These are phyloP conservation scores for Latheticus oryzae DNA, from an alignment of 2,888 invertebrate species.

Conservation along the genomic window DNA sequence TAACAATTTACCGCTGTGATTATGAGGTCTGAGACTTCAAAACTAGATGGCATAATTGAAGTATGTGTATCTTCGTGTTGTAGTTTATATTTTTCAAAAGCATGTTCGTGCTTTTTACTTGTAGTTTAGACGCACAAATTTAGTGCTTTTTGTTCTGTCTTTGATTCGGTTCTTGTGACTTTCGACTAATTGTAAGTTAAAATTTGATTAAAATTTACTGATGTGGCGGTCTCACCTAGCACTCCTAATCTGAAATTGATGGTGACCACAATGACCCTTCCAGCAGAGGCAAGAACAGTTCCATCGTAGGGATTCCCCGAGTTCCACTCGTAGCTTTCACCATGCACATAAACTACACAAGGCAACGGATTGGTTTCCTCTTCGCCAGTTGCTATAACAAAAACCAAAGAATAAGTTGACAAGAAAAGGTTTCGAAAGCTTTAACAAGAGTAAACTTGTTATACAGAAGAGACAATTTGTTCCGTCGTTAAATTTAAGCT, in stretches of 20 bases:
- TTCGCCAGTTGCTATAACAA: conserved; percentile 65
- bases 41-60: too few relatives aligned
- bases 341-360: conserved; percentile 91
- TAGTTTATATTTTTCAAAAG: too few relatives aligned
- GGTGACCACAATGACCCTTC: conserved; percentile 88
- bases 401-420: conserved; percentile 20
- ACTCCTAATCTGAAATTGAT: conserved; percentile 92
- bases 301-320: conserved; percentile 98
- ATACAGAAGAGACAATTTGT: conserved; percentile 34
- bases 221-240: conserved; percentile 86
- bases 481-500: conserved; percentile 38
- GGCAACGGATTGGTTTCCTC: conserved; percentile 73
- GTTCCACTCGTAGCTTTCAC: conserved; percentile 97
- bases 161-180: too few relatives aligned
- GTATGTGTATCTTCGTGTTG: too few relatives aligned
- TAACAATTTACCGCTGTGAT: too few relatives aligned
- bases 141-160: too few relatives aligned
- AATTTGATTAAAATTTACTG: not conserved
- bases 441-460: conserved; percentile 33
- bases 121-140: too few relatives aligned
- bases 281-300: conserved; percentile 92
- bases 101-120: too few relatives aligned
- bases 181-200: too few relatives aligned
- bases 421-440: too few relatives aligned
- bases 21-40: too few relatives aligned